phyloP scores from a whole-genome alignment of 2,797 vertebrate species.

The Chloroceryle inda region DNA sequence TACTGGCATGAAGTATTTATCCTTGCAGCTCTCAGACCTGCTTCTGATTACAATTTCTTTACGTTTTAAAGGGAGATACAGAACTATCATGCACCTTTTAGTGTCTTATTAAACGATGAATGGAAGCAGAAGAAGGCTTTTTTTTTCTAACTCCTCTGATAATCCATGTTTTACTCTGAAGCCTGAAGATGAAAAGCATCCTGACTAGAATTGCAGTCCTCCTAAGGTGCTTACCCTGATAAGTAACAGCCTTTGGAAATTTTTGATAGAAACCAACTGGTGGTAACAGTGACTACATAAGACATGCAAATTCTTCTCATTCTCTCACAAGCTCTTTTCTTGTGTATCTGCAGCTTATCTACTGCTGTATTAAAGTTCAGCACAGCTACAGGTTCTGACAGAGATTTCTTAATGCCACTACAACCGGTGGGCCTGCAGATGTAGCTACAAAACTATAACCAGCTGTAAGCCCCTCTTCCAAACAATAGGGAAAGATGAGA shows the following conservation, averaged over 20 bases:
- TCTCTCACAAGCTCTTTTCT: not conserved
- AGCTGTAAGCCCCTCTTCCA: not conserved
- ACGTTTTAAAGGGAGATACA: not conserved
- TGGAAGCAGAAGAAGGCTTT: fast-evolving
- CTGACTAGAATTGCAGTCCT: not conserved
- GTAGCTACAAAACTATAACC: not conserved
- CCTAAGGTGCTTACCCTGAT: not conserved
- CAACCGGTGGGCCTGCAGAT: not conserved
- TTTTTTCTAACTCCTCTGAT: not conserved
- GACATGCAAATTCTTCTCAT: not conserved
- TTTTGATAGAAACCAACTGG: not conserved
- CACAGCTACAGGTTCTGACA: not conserved
- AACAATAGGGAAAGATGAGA: not conserved
- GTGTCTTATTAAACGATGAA: not conserved
- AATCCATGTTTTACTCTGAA: not conserved
- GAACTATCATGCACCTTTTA: not conserved
- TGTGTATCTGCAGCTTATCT: not conserved
- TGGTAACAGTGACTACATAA: not conserved
- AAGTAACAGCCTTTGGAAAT: not conserved
- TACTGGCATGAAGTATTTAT: not conserved
- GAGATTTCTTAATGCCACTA: not conserved
- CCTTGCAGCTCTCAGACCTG: not conserved
- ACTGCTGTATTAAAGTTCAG: not conserved
- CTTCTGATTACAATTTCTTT: not conserved
- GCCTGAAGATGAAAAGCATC: not conserved